Evolutionary conservation across 2,888 invertebrate species (phyloP), one percentile per base, ranked within the genome.

Genomic region (Cetonia aurata): DNA sequence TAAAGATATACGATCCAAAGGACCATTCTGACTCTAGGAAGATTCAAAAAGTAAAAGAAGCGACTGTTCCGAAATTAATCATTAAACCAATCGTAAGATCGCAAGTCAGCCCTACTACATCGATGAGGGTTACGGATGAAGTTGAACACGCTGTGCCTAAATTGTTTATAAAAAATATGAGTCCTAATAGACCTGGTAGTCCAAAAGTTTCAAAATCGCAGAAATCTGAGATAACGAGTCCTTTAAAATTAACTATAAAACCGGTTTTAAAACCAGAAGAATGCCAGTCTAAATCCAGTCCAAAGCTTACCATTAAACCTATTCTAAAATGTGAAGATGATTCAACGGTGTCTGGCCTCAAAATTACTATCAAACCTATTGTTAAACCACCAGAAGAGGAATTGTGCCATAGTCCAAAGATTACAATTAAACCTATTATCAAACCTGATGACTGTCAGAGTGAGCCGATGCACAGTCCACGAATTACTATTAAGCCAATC

Each of bases 381-480:
- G 42, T 70, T 9, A 70, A 71, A 69, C 70, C 71, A 3, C 57
- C 67, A 12, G 74, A 74, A 44, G 70, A 70, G 13, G 60, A 44
- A 25, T 15, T 62, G 44, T 53, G 55, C 44, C 70, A 70, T 46
- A 79, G 77, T 68, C 83, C 84, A 25, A 89, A 88, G 83, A 81
- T 89, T 59, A 89, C 88, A 72, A 89, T 89, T 72, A 89, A 89
- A 83, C 88, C 89, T 3, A 84, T 89, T 72, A 76, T 83, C 19
- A 83, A 83, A 77, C 80, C 81, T 81, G 69, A 65, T 86, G 73
- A 69, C 86, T 59, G 19, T 57, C 69, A 46, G 9, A 67, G 72
- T 10, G 72, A 72, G 48, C 70, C 71, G n/a, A 87, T 87, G 82
- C 78, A 87, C 59, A 79, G 77, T 65, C 83, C 84, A 19, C 87